Conservation (phyloP, 1,140 invertebrate genomes). For the Cepaea nemoralis region DNA sequence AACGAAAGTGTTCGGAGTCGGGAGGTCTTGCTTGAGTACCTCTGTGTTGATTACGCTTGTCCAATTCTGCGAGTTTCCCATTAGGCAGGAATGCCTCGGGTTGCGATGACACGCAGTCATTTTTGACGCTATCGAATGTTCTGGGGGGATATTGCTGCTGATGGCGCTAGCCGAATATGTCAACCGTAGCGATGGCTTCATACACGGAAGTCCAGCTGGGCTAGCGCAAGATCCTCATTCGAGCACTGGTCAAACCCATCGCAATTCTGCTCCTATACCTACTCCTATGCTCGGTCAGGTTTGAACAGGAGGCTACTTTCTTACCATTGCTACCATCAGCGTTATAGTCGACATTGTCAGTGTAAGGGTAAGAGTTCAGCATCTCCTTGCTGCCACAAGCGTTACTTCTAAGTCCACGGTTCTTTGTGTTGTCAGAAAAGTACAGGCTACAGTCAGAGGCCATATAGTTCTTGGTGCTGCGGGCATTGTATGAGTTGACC, state of each 20-base stretch:
- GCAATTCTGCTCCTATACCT: conserved; percentile 37
- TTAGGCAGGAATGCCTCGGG: too few species aligned
- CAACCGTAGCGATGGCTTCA: too few species aligned
- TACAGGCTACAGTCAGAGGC: background rate
- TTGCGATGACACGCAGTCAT: background rate
- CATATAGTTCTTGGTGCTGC: background rate
- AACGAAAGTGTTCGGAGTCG: too few species aligned
- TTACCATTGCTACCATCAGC: background rate
- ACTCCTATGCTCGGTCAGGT: conserved; percentile 37
- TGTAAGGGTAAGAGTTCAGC: background rate
- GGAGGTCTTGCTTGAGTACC: too few species aligned
- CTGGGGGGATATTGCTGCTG: background rate
- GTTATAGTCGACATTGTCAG: too few species aligned
- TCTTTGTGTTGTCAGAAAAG: background rate
- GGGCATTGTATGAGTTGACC: conserved; percentile 22
- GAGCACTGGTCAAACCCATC: conserved; percentile 45
- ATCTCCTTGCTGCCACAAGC: background rate
- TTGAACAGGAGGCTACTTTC: too few species aligned
- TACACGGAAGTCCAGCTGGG: background rate
- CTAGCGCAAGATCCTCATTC: conserved; percentile 43
- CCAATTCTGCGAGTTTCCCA: too few species aligned
- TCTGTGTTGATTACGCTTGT: too few species aligned
- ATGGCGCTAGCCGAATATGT: background rate
- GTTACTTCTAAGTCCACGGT: background rate
- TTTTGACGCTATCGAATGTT: background rate